These are phyloP conservation scores for Amphilophus citrinellus DNA, from an alignment of 2,113 vertebrate genomes.

Conservation along the genomic window DNA sequence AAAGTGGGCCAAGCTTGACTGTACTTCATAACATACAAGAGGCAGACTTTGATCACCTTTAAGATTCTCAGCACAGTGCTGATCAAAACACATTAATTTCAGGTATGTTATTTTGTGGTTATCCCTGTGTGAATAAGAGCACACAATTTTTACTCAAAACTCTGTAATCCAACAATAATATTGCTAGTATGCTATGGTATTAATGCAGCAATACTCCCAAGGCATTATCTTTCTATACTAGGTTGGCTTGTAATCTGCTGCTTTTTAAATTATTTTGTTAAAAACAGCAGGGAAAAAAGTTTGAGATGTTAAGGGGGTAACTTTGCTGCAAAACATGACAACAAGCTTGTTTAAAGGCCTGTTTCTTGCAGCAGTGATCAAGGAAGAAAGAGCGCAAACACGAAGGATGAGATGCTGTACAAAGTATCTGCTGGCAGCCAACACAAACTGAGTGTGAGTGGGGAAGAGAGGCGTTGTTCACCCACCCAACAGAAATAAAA, in stretches of 20 bases:
- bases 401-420: constrained; percentile 3
- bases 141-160: constrained; percentile 19
- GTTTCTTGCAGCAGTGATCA: neutral
- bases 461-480: constrained; percentile 45
- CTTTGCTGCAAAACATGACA: neutral
- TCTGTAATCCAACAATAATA: neutral
- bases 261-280: neutral
- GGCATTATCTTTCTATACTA: neutral
- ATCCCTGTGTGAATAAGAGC: neutral
- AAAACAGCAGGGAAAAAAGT: neutral
- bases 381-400: constrained; percentile 19
- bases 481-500: constrained; percentile 15
- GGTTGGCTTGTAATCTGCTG: neutral
- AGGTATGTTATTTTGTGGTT: constrained; percentile 12
- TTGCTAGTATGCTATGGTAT: neutral
- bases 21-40: constrained; percentile 15
- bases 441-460: constrained; percentile 24
- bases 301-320: constrained; percentile 4
- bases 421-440: constrained; percentile 27
- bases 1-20: constrained; percentile 63
- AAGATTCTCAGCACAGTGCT: constrained; percentile 21
- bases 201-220: neutral
- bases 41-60: constrained; percentile 34
- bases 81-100: constrained; percentile 5
- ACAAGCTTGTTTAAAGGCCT: neutral